phyloP scores from a whole-genome alignment of 2,888 invertebrate species.

The Horisme vitalbata region DNA sequence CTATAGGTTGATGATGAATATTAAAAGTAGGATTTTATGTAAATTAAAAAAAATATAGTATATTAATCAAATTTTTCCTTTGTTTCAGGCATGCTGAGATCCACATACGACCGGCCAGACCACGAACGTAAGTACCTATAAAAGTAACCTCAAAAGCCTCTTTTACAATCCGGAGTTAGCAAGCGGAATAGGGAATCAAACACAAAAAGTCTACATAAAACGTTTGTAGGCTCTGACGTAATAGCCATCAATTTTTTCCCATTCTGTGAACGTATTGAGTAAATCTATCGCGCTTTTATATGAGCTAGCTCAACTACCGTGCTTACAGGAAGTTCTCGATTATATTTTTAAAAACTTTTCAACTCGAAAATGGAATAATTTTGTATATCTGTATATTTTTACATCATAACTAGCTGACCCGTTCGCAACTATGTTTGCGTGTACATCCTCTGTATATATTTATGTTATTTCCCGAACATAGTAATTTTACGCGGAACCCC shows the following conservation, averaged over 20 bases:
- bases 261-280: constrained; percentile 52
- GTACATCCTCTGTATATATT: too few species aligned
- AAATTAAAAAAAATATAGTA: too few species aligned
- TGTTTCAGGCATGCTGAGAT: constrained; percentile 78
- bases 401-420: too few species aligned
- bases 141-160: not conserved
- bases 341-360: not conserved
- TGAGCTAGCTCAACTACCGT: constrained; percentile 32
- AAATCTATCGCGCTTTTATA: constrained; percentile 57
- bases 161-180: not conserved
- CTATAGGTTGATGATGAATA: too few species aligned
- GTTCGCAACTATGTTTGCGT: too few species aligned
- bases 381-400: too few species aligned
- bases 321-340: constrained; percentile 37
- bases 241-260: constrained; percentile 57
- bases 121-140: constrained; percentile 74
- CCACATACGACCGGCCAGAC: constrained; percentile 76
- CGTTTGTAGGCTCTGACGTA: constrained; percentile 39
- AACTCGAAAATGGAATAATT: not conserved
- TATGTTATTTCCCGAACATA: too few species aligned
- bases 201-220: constrained; percentile 45
- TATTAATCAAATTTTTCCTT: constrained; percentile 16
- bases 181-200: constrained; percentile 22
- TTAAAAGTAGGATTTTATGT: too few species aligned
- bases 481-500: too few species aligned